Evolutionary conservation across 2,113 vertebrate genomes (phyloP), one percentile per base, ranked within the genome.

Genomic region (Apodemus speciosus): DNA sequence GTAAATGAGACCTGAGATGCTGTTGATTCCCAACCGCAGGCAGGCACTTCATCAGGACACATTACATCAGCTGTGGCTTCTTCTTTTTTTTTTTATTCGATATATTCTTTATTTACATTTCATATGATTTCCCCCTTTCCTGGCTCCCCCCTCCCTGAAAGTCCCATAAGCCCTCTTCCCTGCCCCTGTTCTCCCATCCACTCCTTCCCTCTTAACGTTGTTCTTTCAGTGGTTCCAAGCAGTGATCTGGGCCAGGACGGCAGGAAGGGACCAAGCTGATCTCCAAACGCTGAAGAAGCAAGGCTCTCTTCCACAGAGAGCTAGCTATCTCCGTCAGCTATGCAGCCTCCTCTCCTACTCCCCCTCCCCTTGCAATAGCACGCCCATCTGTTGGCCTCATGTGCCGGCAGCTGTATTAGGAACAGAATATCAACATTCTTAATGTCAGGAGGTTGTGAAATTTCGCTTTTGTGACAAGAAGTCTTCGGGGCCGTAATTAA

Each of bases 321-420:
- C 43, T 46, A 46, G 43, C 43, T 46, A 62, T 30, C 14, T 84
- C n/a, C 64, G 91, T 72, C 27, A 38, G 84, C 15, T 7, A 68
- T 30, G 1, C 23, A 32, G 30, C 62, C 27, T 25, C 68, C 43
- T 20, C 76, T 80, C 11, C 58, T 25, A 0, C 23, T 18, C 58
- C 18, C 40, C 49, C 9, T 4, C 13, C 79, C 72, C 53, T 11
- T 13, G 38, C n/a, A 71, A 32, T 56, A 76, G 32, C 51, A 23
- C 43, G 46, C 58, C 86, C 97, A 97, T 96, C 95, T 97, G 96
- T 64, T 93, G 89, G 91, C 95, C 96, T 96, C 95, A 85, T 94
- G 94, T 18, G 16, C 18, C 30, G n/a, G 68, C 92, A 94, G 92
- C 96, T 96, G 83, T 30, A 23, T 5, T 14, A 43, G 56, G 71